Conservation (phyloP, 2,888 invertebrate genomes). For the Plagiodera versicolora region DNA sequence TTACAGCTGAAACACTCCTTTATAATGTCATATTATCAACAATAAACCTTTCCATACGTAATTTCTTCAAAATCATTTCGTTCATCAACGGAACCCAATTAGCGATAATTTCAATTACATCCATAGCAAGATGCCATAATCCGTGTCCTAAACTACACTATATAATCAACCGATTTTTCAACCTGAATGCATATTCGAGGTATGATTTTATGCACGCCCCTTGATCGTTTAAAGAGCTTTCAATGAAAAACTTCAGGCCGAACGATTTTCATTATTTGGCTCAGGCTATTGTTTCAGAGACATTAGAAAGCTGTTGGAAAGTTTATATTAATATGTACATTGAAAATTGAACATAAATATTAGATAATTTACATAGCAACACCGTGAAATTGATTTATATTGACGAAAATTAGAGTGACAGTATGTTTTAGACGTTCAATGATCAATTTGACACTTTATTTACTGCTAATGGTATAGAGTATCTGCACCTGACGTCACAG, state of each 20-base stretch:
- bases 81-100: neutral
- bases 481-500: no score
- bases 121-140: neutral
- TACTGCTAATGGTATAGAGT: no score
- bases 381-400: neutral
- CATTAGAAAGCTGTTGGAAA: slow-evolving; percentile 10
- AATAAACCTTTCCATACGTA: neutral
- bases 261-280: neutral
- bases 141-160: neutral
- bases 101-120: neutral
- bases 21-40: no score
- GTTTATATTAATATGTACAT: neutral
- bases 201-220: slow-evolving; percentile 11
- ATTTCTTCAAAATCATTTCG: neutral
- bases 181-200: slow-evolving; percentile 8
- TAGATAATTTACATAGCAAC: neutral
- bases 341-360: no score
- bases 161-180: slow-evolving; percentile 9
- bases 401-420: no score
- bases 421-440: no score
- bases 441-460: no score
- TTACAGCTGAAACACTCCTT: no score
- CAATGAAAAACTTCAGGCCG: slow-evolving; percentile 1
- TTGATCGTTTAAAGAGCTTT: slow-evolving; percentile 1
- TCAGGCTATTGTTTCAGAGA: slow-evolving; percentile 5